Percentiles rank a stretch among this genome's conserved stretches.
Evolutionary conservation across 2,888 invertebrate genomes (phyloP).

Genomic region (Melanargia galathea): DNA sequence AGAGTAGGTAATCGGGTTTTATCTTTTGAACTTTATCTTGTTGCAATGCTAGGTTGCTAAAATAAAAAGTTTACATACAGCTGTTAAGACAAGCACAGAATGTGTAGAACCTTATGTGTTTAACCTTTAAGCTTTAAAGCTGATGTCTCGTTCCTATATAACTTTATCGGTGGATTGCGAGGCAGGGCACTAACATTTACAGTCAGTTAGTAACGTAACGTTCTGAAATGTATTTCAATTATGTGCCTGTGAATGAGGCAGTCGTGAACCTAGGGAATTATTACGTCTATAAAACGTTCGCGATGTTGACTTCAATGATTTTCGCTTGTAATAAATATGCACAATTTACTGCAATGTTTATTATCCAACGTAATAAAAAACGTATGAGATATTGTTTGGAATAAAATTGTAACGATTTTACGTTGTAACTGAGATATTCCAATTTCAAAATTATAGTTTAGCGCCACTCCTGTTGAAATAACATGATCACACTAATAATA

Average conservation of each 20-base stretch:
- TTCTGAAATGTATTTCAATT: slow-evolving; percentile 31
- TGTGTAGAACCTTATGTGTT: too few species aligned
- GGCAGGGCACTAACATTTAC: slow-evolving; percentile 26
- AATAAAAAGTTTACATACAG: too few species aligned
- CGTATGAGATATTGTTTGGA: background rate
- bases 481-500: too few species aligned
- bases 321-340: background rate
- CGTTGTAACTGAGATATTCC: too few species aligned
- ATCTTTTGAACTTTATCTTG: too few species aligned
- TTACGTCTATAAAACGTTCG: slow-evolving; percentile 20
- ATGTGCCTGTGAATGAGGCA: slow-evolving; percentile 17
- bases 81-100: too few species aligned
- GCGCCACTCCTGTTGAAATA: background rate
- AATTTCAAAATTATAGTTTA: too few species aligned
- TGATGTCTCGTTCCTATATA: slow-evolving; percentile 41
- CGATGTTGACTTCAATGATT: background rate
- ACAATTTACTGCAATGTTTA: slow-evolving; percentile 6
- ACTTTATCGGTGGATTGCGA: slow-evolving; percentile 42
- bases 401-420: too few species aligned
- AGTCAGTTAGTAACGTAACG: slow-evolving; percentile 21
- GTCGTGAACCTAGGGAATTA: slow-evolving; percentile 15
- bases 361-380: background rate
- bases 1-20: too few species aligned
- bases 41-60: too few species aligned
- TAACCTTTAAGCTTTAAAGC: slow-evolving; percentile 54